Percentiles rank a stretch among this genome's conserved stretches.
Conservation (phyloP, 53 echinoderm and acorn worm genomes). For the Paracentrotus lividus region DNA sequence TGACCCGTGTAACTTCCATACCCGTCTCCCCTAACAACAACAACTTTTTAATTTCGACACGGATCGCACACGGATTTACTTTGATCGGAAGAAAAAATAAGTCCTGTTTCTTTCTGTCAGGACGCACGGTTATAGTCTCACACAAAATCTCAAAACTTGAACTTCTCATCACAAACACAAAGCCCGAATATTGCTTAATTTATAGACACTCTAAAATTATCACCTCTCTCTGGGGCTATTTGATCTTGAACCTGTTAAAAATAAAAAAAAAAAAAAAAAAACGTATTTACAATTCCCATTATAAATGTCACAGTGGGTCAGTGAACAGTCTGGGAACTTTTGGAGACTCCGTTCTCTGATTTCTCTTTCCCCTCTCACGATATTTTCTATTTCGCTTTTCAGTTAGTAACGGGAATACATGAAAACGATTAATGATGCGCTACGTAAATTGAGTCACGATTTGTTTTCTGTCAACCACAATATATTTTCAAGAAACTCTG, state of each 20-base stretch:
- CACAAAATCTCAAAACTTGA: too few species aligned
- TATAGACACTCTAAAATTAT: constrained; percentile 6
- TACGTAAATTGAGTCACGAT: constrained; percentile 50
- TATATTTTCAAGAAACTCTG: constrained; percentile 37
- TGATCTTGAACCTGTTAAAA: not conserved
- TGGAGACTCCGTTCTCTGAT: not conserved
- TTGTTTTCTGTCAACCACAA: constrained; percentile 10
- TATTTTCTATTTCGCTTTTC: not conserved
- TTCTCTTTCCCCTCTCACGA: not conserved
- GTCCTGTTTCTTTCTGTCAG: too few species aligned
- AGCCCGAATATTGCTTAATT: not conserved
- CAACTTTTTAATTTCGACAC: too few species aligned
- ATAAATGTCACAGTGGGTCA: constrained; percentile 23
- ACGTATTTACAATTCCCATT: not conserved
- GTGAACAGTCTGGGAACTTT: constrained; percentile 44
- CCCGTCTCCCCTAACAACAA: too few species aligned
- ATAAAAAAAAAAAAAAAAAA: too few species aligned
- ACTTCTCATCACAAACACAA: too few species aligned
- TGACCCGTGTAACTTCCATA: too few species aligned
- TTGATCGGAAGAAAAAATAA: too few species aligned
- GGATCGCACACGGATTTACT: too few species aligned
- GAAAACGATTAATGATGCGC: constrained; percentile 46
- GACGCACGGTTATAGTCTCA: too few species aligned
- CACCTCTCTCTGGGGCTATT: not conserved
- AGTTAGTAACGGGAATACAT: not conserved